Conservation (phyloP, 2,797 vertebrate genomes). For the Ceyx erithaca region DNA sequence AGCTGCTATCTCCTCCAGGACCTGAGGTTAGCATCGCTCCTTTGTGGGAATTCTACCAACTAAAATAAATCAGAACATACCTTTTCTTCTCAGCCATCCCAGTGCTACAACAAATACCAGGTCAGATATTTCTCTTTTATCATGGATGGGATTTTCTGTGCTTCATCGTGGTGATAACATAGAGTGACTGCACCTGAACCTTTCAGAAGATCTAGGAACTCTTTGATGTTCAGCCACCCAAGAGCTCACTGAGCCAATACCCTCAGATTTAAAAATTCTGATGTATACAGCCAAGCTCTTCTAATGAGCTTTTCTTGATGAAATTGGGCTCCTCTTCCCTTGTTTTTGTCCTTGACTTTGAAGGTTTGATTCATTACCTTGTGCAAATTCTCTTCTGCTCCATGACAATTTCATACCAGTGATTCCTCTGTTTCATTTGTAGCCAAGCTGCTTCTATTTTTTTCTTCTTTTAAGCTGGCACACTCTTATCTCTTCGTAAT, state of each 20-base stretch:
- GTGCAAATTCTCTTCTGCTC: background rate
- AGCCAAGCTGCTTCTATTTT: background rate
- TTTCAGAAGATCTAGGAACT: background rate
- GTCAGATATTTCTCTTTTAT: background rate
- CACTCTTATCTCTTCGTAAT: background rate
- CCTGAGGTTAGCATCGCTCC: fast-evolving
- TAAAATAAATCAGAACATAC: background rate
- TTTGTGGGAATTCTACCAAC: background rate
- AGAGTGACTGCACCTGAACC: background rate
- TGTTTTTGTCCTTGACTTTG: background rate
- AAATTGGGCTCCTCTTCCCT: background rate
- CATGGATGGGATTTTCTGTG: background rate
- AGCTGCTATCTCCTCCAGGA: background rate
- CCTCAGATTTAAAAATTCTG: background rate
- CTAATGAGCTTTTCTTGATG: background rate
- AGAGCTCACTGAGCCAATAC: background rate
- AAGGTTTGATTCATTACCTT: background rate
- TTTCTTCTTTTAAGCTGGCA: background rate
- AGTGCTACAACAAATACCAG: background rate
- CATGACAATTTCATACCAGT: background rate
- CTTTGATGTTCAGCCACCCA: background rate
- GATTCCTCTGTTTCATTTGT: background rate
- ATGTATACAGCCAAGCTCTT: background rate
- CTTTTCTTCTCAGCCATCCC: background rate
- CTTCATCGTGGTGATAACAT: background rate